These are phyloP conservation scores for Sylvilagus bachmani DNA, from an alignment of 2,113 vertebrate genomes.

Conservation along the genomic window DNA sequence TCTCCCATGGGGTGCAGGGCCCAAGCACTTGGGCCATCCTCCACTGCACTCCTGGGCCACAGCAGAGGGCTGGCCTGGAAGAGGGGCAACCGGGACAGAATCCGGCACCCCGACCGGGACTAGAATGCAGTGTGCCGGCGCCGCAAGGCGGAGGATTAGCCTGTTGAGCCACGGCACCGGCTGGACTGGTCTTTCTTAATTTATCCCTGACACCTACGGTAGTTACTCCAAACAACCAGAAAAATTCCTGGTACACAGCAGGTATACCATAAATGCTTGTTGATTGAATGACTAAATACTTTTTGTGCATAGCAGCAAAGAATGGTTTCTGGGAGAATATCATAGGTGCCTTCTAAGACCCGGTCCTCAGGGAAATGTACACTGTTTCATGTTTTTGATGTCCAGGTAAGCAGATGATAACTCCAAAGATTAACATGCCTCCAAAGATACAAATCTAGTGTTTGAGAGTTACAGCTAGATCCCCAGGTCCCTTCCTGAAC, in stretches of 20 bases:
- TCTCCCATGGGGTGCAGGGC: too few relatives aligned
- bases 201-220: background rate
- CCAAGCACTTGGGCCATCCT: too few relatives aligned
- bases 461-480: background rate
- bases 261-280: background rate
- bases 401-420: background rate
- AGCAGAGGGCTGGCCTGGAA: too few relatives aligned
- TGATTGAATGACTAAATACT: background rate
- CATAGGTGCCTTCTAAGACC: background rate
- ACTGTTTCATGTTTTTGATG: background rate
- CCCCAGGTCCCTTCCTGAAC: background rate
- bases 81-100: too few relatives aligned
- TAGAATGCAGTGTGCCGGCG: too few relatives aligned
- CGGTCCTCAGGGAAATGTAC: background rate
- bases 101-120: too few relatives aligned
- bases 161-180: too few relatives aligned
- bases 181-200: background rate
- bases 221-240: background rate
- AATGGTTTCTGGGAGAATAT: background rate
- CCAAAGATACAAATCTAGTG: background rate
- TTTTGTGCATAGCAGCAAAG: background rate
- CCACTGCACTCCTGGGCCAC: too few relatives aligned
- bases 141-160: too few relatives aligned
- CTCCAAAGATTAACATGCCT: background rate
- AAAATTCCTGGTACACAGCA: conserved; percentile 3